Base-by-base conservation (phyloP, 2,797 vertebrate species). In the Periparus ater region DNA sequence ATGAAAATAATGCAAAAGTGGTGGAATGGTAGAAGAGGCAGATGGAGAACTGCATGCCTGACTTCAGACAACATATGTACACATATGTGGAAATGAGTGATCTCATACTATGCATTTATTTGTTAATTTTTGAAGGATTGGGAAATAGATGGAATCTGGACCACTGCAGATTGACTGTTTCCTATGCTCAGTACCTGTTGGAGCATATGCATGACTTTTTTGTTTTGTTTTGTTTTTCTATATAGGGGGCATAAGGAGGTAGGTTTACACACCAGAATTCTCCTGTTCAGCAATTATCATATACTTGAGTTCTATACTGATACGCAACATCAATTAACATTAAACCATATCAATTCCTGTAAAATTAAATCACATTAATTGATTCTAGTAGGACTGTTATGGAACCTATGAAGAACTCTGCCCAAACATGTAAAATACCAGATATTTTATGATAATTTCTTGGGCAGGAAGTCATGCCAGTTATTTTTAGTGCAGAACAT, bases 181-280 rank as follows among this genome's bases (percentile, higher is more conserved):
- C 26, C 11, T 47, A 6, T 40, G 11, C 36, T 63, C 7, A 4
- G 9, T 72, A 47, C 17, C 18, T 58, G 3, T 68, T 75, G 48
- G 50, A 88, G 8, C 15, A 48, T 7, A 22, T n/a, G 11, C 21
- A 10, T 53, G 13, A 8, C 38, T 40, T 38, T 44, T 30, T 42
- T 16, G 7, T 17, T 42, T 42, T 17, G 14, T 42, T 11, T 11
- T 45, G 32, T 8, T 22, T 25, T 36, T 13, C 30, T 29, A 2
- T n/a, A 8, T 40, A 9, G 4, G 4, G 4, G 1, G 18, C 2
- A 6, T 40, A 53, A 10, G 10, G 3, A 22, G 3, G 2, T 71
- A 10, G 2, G 3, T 70, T 76, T 81, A n/a, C 15, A n/a, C 29
- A 44, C 25, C 19, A 34, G 13, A 83, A 89, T 77, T 77, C 26